Conservation (phyloP, 2,888 invertebrate genomes). For the Schizaphis graminum region DNA sequence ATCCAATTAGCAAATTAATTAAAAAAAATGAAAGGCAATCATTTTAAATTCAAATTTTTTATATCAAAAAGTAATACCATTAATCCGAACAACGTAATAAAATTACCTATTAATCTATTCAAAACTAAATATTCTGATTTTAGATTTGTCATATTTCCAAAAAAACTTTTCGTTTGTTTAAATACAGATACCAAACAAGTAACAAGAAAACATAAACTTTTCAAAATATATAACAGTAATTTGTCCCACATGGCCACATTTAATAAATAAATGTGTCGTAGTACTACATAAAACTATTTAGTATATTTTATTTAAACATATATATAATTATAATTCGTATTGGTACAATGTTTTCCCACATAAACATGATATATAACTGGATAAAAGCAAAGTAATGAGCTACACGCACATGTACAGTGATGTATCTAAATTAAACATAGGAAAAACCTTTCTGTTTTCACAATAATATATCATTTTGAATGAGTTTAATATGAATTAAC, state of each 20-base stretch:
- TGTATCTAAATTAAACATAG: background rate
- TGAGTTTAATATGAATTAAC: background rate
- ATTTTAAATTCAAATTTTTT: background rate
- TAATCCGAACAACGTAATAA: background rate
- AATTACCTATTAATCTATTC: conserved; percentile 2
- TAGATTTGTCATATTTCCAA: background rate
- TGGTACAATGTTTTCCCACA: background rate
- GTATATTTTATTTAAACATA: background rate
- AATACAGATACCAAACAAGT: background rate
- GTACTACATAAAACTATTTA: background rate
- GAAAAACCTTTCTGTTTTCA: conserved; percentile 24
- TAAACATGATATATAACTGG: background rate
- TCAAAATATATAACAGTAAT: background rate
- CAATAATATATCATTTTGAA: background rate
- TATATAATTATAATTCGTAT: background rate
- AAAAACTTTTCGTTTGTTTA: background rate
- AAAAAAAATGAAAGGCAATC: background rate
- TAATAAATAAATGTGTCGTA: background rate
- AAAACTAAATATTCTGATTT: background rate
- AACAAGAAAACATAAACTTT: conserved; percentile 24
- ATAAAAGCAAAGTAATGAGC: background rate
- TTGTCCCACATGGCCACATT: background rate
- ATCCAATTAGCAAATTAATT: conserved; percentile 2
- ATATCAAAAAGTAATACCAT: background rate
- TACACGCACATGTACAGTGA: background rate